Conservation (phyloP, 2,113 vertebrate species). For the Anguilla rostrata region DNA sequence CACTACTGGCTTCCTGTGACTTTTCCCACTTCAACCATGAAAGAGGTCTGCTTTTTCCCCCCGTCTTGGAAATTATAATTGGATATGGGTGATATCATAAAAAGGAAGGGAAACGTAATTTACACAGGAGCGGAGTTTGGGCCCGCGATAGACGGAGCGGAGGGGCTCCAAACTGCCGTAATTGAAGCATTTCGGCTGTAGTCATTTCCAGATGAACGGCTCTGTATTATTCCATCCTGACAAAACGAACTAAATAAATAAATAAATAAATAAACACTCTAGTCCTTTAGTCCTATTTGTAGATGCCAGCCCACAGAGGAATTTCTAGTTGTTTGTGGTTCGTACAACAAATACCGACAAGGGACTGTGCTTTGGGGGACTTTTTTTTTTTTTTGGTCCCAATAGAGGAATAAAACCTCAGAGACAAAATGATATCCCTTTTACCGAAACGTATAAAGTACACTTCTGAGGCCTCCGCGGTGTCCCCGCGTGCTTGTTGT, state of each 20-base stretch:
- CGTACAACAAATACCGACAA: neutral
- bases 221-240: neutral
- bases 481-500: constrained; percentile 2
- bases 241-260: neutral
- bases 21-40: constrained; percentile 1
- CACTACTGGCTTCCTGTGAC: neutral
- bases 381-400: neutral
- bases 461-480: neutral
- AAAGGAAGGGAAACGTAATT: neutral
- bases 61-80: neutral
- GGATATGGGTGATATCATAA: neutral
- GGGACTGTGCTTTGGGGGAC: neutral
- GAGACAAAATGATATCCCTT: neutral
- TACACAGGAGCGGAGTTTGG: neutral
- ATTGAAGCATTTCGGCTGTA: neutral
- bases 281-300: neutral
- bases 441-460: neutral
- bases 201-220: neutral
- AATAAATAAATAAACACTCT: too few species aligned
- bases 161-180: neutral
- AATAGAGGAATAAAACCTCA: neutral
- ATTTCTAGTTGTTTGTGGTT: neutral
- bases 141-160: neutral
- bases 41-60: neutral
- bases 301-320: neutral